Percentiles rank a stretch among this genome's conserved stretches.
phyloP scores from a whole-genome alignment of 2,113 vertebrate species.

The Agapornis roseicollis region DNA sequence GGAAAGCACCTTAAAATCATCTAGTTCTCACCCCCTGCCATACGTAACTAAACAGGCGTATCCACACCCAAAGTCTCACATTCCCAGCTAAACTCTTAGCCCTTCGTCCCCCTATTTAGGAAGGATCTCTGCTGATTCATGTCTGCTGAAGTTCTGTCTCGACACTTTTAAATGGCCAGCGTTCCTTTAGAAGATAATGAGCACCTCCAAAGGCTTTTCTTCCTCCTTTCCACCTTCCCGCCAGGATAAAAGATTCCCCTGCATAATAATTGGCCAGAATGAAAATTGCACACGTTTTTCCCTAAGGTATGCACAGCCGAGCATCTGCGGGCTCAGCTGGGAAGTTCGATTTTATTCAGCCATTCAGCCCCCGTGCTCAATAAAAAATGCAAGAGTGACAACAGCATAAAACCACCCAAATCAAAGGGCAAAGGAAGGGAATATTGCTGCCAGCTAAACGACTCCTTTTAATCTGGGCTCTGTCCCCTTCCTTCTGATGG shows the following conservation, averaged over 20 bases:
- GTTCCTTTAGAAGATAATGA: not conserved
- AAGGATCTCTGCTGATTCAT: not conserved
- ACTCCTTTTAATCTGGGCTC: slow-evolving; percentile 34
- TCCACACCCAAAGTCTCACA: not conserved
- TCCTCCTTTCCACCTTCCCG: not conserved
- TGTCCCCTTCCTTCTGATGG: not conserved
- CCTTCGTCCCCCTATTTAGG: not conserved
- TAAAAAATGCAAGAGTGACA: slow-evolving; percentile 47
- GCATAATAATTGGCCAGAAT: slow-evolving; percentile 36
- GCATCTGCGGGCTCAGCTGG: slow-evolving; percentile 58
- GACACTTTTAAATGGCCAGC: not conserved
- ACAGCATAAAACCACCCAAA: not conserved
- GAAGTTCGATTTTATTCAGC: slow-evolving; percentile 53
- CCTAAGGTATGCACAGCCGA: slow-evolving; percentile 26
- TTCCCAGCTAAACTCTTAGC: not conserved
- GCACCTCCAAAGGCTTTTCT: not conserved
- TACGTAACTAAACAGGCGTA: not conserved
- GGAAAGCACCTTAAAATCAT: not conserved
- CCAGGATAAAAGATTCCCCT: slow-evolving; percentile 29
- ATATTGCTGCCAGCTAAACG: slow-evolving; percentile 20
- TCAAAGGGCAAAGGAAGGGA: slow-evolving; percentile 43
- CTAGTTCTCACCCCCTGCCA: not conserved
- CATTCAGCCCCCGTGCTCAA: slow-evolving; percentile 18
- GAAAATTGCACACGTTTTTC: not conserved
- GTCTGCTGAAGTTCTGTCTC: not conserved